Percentiles rank a stretch among this genome's conserved stretches.
phyloP scores from a whole-genome alignment of 1,140 invertebrate species.

The fruit fly (Drosophila melanogaster) region Release_6_plus_ISO1_MT NT_037436.4:15245001-15245500 shows the following conservation, averaged over 20 bases:
- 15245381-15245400: constrained; percentile 79
- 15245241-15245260: constrained; percentile 67
- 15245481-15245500: constrained; percentile 63
- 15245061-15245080: constrained; percentile 56
- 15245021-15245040: constrained; percentile 80
- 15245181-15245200: constrained; percentile 8
- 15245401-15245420: constrained; percentile 81
- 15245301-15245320: constrained; percentile 76
- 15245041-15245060: constrained; percentile 44
- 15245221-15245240: constrained; percentile 44
- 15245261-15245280: constrained; percentile 65
- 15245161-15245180: constrained; percentile 38
- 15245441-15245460: constrained; percentile 83
- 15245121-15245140: constrained; percentile 16
- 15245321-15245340: constrained; percentile 7
- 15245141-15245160: constrained; percentile 48
- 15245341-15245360: no score
- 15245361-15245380: constrained; percentile 16
- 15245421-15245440: constrained; percentile 83
- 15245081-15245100: constrained; percentile 64
- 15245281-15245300: constrained; percentile 76
- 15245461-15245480: constrained; percentile 81
- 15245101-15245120: constrained; percentile 50
- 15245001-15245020: constrained; percentile 22
- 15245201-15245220: constrained; percentile 45